Evolutionary conservation across 2,888 invertebrate species (phyloP).

Genomic region (Thalpophila matura): DNA sequence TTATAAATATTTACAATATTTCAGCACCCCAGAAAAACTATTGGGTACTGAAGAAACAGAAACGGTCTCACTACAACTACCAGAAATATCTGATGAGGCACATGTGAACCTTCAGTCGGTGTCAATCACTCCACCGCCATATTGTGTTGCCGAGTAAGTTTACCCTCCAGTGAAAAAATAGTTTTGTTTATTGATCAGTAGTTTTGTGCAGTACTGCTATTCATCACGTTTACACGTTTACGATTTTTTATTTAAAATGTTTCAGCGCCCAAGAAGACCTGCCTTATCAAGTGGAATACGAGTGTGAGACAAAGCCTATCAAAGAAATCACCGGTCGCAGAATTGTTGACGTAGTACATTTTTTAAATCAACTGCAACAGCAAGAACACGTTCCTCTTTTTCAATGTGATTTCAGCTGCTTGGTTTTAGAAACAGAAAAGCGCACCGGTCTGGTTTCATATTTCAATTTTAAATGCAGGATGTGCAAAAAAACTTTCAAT

Average conservation of each 20-base stretch:
- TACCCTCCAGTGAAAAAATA: neutral
- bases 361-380: slow-evolving; percentile 2
- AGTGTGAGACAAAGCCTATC: neutral
- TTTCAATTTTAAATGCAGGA: slow-evolving; percentile 8
- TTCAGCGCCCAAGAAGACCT: slow-evolving; percentile 4
- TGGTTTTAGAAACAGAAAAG: slow-evolving; percentile 8
- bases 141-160: neutral
- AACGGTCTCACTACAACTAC: neutral
- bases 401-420: slow-evolving; percentile 7
- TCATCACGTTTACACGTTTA: slow-evolving; percentile 8
- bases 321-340: slow-evolving; percentile 12
- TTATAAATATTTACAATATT: neutral
- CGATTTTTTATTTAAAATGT: slow-evolving; percentile 2
- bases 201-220: neutral
- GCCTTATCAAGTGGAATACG: slow-evolving; percentile 1
- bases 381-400: slow-evolving; percentile 7
- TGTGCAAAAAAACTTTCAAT: neutral
- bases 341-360: slow-evolving; percentile 7
- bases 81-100: neutral
- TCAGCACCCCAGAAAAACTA: slow-evolving; percentile 3
- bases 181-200: neutral
- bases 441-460: slow-evolving; percentile 1
- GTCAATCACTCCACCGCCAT: slow-evolving; percentile 3
- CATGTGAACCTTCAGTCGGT: neutral
- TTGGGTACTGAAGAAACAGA: neutral